Conservation (phyloP, 2,113 vertebrate genomes). For the Alexandromys fortis region DNA sequence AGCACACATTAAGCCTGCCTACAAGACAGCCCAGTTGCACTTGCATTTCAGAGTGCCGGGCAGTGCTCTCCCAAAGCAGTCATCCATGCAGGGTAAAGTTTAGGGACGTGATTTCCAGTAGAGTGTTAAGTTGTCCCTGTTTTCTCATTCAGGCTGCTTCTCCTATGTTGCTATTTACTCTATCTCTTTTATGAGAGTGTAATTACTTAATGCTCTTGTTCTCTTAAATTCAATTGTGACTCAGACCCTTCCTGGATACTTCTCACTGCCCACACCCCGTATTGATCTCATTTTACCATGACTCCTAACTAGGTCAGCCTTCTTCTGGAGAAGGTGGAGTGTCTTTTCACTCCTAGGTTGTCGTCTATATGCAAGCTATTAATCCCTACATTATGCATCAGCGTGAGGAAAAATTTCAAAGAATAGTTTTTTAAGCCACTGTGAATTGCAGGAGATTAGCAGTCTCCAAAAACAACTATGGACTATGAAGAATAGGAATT, state of each 20-base stretch:
- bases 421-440: background rate
- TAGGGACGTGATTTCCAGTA: background rate
- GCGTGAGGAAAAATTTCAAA: background rate
- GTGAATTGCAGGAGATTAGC: background rate
- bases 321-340: background rate
- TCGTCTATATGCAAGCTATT: background rate
- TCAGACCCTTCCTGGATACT: background rate
- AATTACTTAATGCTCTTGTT: background rate
- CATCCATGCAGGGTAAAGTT: background rate
- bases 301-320: background rate
- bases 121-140: background rate
- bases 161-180: background rate
- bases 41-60: background rate
- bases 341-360: background rate
- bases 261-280: background rate
- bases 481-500: background rate
- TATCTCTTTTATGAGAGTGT: background rate
- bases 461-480: background rate
- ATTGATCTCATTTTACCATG: background rate
- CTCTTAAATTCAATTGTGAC: background rate
- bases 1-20: background rate
- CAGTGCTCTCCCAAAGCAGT: background rate
- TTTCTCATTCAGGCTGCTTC: background rate
- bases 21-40: background rate
- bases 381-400: conserved; percentile 19